Evolutionary conservation across 2,888 invertebrate genomes (phyloP).

Genomic region (Strigamia maritima): DNA sequence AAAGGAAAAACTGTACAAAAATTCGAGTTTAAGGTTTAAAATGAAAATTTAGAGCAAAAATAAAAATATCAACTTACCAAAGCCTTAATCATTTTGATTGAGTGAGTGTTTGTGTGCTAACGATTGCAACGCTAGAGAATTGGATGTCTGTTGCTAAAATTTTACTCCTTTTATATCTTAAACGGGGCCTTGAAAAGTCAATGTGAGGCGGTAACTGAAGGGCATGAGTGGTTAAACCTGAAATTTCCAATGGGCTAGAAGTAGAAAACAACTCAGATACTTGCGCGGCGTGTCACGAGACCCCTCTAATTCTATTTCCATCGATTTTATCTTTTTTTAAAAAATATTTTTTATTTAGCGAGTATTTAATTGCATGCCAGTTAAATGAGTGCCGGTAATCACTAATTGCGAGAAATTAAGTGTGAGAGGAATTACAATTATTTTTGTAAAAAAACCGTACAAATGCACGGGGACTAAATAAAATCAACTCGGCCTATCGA

Average conservation of each 20-base stretch:
- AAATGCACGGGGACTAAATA: neutral
- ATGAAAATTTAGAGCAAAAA: neutral
- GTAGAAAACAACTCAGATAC: conserved; percentile 10
- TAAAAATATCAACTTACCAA: neutral
- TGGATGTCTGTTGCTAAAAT: neutral
- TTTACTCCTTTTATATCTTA: conserved; percentile 5
- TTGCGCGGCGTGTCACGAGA: neutral
- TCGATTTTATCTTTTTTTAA: neutral
- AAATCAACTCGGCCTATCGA: neutral
- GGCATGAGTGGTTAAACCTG: conserved; percentile 26
- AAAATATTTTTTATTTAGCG: neutral
- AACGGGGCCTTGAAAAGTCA: conserved; percentile 16
- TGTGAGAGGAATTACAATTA: neutral
- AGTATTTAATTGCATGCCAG: neutral
- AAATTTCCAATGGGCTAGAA: conserved; percentile 1
- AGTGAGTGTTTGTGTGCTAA: neutral
- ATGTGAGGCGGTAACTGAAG: conserved; percentile 30
- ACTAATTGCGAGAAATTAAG: conserved; percentile 1
- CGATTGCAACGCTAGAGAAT: conserved; percentile 13
- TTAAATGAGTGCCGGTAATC: neutral
- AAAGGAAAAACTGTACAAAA: conserved; percentile 11
- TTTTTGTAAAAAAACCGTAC: neutral
- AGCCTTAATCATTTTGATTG: conserved; percentile 8
- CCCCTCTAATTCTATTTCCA: neutral
- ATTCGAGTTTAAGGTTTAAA: neutral